Conservation (phyloP, 2,888 invertebrate genomes). For the Schrankia costaestrigalis region DNA sequence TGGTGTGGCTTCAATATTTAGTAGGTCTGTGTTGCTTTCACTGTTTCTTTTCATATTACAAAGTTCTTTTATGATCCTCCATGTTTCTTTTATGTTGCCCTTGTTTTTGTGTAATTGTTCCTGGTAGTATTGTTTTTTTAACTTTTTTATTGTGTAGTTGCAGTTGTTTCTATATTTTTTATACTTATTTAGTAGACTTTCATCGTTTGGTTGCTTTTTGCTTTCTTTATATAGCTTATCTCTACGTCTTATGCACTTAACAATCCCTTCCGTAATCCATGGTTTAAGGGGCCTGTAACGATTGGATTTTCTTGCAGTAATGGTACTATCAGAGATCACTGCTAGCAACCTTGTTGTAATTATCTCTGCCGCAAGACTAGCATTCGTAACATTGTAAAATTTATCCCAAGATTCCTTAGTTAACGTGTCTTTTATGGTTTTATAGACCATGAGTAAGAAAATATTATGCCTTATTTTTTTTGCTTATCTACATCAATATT, state of each 20-base stretch:
- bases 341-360: neutral
- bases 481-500: too few relatives aligned
- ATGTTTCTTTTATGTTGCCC: neutral
- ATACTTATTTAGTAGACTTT: neutral
- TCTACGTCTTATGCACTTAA: too few relatives aligned
- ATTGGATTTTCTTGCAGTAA: neutral
- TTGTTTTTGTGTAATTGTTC: neutral
- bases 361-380: neutral
- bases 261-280: too few relatives aligned
- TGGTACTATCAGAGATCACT: neutral
- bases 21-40: too few relatives aligned
- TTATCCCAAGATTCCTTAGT: neutral
- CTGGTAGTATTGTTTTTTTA: neutral
- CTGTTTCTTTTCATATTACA: neutral
- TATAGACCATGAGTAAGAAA: too few relatives aligned
- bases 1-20: neutral
- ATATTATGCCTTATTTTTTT: too few relatives aligned
- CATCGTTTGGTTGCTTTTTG: too few relatives aligned
- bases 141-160: neutral
- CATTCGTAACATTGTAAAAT: neutral
- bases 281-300: neutral
- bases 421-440: neutral
- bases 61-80: neutral
- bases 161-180: neutral
- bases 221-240: too few relatives aligned